Evolutionary conservation across 2,797 vertebrate genomes (phyloP), one percentile per base, ranked within the genome.

Genomic region (Microctenopoma lineatum): DNA sequence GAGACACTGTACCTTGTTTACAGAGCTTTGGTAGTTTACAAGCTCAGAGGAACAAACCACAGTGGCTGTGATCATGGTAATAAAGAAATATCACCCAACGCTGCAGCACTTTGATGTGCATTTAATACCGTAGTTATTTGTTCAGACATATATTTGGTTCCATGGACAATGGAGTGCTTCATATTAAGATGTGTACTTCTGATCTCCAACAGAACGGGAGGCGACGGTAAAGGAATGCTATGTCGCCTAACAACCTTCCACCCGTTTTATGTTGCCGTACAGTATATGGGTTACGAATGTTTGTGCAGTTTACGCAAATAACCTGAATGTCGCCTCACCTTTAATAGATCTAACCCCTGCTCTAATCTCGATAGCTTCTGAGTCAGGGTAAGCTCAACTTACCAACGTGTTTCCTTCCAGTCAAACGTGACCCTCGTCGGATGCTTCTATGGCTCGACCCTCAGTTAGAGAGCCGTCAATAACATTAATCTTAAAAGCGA

Each of bases 1-100:
- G 58, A 80, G 38, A 21, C 59, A 27, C 53, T 9, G 11, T 27
- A 38, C n/a, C 32, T 59, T 73, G 66, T 81, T 79, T 67, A 53
- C 53, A 48, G 41, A 42, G 65, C 47, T 64, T 53, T 69, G 59
- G 59, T 75, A 27, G 48, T 80, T 72, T 65, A 64, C 11, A 32
- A 73, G 36, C 59, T 14, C 34, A 41, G 41, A 60, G 56, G 73
- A 75, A 65, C 41, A 59, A 67, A 51, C 13, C 46, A 14, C n/a
- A 27, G 57, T 0, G 10, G 34, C 44, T 67, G 41, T 45, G 48
- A 50, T 61, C 18, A 7, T 25, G 36, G 52, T 65, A 36, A 47
- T 60, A 36, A 63, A 78, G 39, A 73, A 67, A 59, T 59, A 60
- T 46, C 44, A 50, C 32, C 32, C 38, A 25, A 1, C 42, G 54